Evolutionary conservation across 1,140 invertebrate genomes (phyloP).

Genomic region (Lucilia sericata): DNA sequence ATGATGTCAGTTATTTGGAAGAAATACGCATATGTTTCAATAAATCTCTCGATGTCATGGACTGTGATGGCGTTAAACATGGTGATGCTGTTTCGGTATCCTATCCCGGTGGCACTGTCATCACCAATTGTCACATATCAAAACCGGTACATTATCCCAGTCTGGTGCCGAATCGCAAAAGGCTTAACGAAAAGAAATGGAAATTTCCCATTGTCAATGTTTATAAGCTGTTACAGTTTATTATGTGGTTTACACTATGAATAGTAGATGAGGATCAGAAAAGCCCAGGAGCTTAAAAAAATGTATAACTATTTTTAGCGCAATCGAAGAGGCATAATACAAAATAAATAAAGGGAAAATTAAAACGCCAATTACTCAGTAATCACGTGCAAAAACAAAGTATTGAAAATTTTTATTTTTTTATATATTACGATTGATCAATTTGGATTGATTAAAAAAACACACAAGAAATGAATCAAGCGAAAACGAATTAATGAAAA

Average conservation of each 20-base stretch:
- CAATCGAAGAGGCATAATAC: not conserved
- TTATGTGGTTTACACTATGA: constrained; percentile 73
- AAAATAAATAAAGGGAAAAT: not conserved
- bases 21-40: constrained; percentile 78
- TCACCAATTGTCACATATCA: constrained; percentile 72
- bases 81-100: constrained; percentile 55
- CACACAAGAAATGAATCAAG: not conserved
- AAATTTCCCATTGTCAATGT: constrained; percentile 69
- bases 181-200: constrained; percentile 52
- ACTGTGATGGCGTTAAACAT: constrained; percentile 71
- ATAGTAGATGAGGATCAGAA: not conserved
- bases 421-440: not conserved
- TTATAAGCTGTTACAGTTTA: constrained; percentile 70
- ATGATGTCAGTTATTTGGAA: constrained; percentile 71
- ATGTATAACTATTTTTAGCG: not conserved
- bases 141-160: constrained; percentile 73
- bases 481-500: not conserved
- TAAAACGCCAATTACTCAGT: constrained; percentile 14
- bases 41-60: constrained; percentile 72
- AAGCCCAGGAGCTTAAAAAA: not conserved
- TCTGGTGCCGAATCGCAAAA: constrained; percentile 58
- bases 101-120: constrained; percentile 65
- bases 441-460: not conserved
- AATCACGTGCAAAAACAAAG: not conserved
- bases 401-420: constrained; percentile 10